Conservation (phyloP, 2,797 vertebrate species). For the Crocidura indochinensis region DNA sequence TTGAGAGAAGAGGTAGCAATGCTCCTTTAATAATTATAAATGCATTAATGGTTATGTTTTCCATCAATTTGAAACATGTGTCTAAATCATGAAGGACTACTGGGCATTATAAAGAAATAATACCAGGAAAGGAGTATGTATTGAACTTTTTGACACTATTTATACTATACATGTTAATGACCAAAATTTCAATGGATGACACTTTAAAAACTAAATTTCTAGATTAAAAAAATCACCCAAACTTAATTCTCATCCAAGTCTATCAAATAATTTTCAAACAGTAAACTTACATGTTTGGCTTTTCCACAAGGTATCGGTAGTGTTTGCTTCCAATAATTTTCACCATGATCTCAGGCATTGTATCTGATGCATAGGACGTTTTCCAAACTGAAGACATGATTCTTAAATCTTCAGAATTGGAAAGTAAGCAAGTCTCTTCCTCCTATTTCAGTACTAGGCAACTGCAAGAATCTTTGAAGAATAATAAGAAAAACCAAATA, state of each 20-base stretch:
- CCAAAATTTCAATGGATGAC: conserved; percentile 64
- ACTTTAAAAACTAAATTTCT: conserved; percentile 73
- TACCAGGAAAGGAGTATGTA: conserved; percentile 48
- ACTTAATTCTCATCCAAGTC: conserved; percentile 64
- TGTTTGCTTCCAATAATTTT: conserved; percentile 90
- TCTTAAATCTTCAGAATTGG: background rate
- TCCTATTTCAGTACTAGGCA: conserved; percentile 12
- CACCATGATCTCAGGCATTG: conserved; percentile 86
- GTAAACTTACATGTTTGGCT: conserved; percentile 85
- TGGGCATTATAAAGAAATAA: conserved; percentile 75
- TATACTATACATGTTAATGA: conserved; percentile 64
- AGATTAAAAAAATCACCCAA: background rate
- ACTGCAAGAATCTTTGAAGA: background rate
- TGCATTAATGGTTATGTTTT: conserved; percentile 60
- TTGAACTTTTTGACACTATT: conserved; percentile 53
- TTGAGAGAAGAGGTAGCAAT: conserved; percentile 62
- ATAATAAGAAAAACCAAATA: background rate
- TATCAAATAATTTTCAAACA: conserved; percentile 62
- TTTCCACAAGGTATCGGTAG: conserved; percentile 86
- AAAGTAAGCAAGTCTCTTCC: conserved; percentile 47
- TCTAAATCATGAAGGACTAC: conserved; percentile 71
- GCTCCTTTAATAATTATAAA: conserved; percentile 79
- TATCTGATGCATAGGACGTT: conserved; percentile 54
- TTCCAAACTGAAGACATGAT: conserved; percentile 81
- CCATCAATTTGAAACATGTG: conserved; percentile 68